Evolutionary conservation across 2,797 vertebrate species (phyloP).

Genomic region (Salarias fasciatus): DNA sequence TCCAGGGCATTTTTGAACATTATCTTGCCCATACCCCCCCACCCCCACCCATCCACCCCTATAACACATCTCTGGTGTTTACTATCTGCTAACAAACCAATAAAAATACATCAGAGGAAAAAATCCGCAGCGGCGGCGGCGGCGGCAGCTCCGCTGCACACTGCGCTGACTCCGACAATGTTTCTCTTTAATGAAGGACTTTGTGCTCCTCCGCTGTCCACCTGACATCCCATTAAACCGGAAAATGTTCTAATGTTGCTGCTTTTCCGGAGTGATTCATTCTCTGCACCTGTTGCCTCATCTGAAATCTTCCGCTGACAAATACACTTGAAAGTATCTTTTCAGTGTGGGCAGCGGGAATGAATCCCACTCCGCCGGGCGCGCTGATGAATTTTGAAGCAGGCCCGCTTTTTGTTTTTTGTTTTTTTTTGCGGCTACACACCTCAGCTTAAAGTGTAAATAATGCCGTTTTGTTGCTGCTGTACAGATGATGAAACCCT

Average conservation of each 20-base stretch:
- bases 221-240: too few species aligned
- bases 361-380: slow-evolving; percentile 1
- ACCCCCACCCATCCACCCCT: too few species aligned
- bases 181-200: slow-evolving; percentile 1
- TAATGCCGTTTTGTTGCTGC: slow-evolving; percentile 28
- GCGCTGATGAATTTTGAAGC: slow-evolving; percentile 11
- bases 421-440: slow-evolving; percentile 16
- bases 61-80: too few species aligned
- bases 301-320: slow-evolving; percentile 6
- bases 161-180: slow-evolving; percentile 6
- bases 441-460: slow-evolving; percentile 20
- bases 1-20: slow-evolving; percentile 20
- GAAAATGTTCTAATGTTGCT: too few species aligned
- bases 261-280: too few species aligned
- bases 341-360: slow-evolving; percentile 9
- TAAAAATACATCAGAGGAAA: slow-evolving; percentile 12
- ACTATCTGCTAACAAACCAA: slow-evolving; percentile 19
- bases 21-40: slow-evolving; percentile 8
- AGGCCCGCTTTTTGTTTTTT: background rate
- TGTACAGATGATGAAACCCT: slow-evolving; percentile 15
- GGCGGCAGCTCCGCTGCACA: background rate
- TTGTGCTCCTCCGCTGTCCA: slow-evolving; percentile 1
- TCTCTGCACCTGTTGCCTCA: background rate
- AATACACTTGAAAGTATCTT: background rate
- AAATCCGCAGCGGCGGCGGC: too few species aligned